A percentile compares a stretch with the other conserved stretches of the same genome.
Evolutionary conservation across 37 sponge, comb jelly and placozoan species (phyloP).

Genomic region (Aplysina aerophoba): DNA sequence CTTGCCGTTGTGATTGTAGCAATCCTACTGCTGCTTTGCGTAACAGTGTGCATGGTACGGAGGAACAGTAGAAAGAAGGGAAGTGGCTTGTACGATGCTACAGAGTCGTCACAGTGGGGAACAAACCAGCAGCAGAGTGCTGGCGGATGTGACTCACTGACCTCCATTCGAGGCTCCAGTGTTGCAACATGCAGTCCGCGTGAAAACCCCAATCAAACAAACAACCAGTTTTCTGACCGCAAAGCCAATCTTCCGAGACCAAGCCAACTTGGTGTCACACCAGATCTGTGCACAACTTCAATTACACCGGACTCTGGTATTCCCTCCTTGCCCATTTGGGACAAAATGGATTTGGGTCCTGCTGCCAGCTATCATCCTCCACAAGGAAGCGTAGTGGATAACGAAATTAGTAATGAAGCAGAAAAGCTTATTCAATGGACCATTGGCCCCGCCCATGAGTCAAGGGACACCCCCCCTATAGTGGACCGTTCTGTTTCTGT

Average conservation of each 20-base stretch:
- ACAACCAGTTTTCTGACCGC: no score
- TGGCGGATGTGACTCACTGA: no score
- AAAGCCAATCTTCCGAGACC: no score
- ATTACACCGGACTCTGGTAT: slow-evolving; percentile 28
- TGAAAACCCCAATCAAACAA: no score
- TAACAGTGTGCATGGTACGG: not conserved
- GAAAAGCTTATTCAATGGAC: slow-evolving; percentile 10
- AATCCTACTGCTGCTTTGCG: not conserved
- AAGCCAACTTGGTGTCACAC: no score
- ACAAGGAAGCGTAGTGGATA: no score
- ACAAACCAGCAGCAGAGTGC: no score
- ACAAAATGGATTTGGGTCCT: not conserved
- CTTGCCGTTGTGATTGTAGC: not conserved
- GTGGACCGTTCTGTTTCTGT: slow-evolving; percentile 1
- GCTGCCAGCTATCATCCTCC: not conserved
- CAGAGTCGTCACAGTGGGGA: no score
- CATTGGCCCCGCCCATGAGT: slow-evolving; percentile 30
- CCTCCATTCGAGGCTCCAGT: no score
- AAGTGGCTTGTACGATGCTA: not conserved
- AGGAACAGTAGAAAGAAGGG: not conserved
- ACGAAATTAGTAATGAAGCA: not conserved
- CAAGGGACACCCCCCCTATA: slow-evolving; percentile 8
- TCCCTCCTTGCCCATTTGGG: not conserved
- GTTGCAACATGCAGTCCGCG: no score
- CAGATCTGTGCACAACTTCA: not conserved